A percentile compares a stretch with the other conserved stretches of the same genome.
Evolutionary conservation across 2,888 invertebrate genomes (phyloP).

Genomic region (Epirrhoe alternata): DNA sequence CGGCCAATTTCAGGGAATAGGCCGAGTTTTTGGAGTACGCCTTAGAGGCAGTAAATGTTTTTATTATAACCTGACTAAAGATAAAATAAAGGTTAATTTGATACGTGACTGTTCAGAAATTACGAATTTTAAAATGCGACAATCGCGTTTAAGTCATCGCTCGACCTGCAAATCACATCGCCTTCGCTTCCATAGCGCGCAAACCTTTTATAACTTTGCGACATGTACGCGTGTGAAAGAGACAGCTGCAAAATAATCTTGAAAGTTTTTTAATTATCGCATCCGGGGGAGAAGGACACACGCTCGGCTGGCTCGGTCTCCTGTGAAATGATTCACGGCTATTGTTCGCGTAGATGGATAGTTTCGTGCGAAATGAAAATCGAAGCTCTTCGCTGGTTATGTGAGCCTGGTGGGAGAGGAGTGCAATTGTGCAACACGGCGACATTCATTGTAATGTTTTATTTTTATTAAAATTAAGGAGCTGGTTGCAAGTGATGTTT

Average conservation of each 20-base stretch:
- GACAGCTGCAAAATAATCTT: conserved; percentile 52
- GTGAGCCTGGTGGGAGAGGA: conserved; percentile 27
- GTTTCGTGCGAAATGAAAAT: conserved; percentile 41
- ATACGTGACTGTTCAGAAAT: neutral
- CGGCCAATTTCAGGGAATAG: conserved; percentile 50
- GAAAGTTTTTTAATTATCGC: conserved; percentile 67
- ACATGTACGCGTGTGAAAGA: conserved; percentile 35
- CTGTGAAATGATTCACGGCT: conserved; percentile 53
- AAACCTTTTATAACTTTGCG: neutral
- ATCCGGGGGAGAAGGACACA: conserved; percentile 41
- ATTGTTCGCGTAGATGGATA: conserved; percentile 50
- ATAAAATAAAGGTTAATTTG: conserved; percentile 3
- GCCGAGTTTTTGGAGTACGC: conserved; percentile 43
- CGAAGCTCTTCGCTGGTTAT: conserved; percentile 30
- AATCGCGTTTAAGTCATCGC: neutral
- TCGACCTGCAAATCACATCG: neutral
- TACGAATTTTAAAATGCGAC: neutral
- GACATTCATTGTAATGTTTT: no score
- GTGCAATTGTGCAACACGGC: conserved; percentile 18
- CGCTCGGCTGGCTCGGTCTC: conserved; percentile 44
- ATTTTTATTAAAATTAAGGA: no score
- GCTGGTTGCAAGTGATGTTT: no score
- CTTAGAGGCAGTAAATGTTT: conserved; percentile 12
- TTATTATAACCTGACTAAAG: conserved; percentile 10
- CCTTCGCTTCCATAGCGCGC: neutral